Conservation (phyloP, 2,888 invertebrate genomes). For the Therioaphis trifolii region DNA sequence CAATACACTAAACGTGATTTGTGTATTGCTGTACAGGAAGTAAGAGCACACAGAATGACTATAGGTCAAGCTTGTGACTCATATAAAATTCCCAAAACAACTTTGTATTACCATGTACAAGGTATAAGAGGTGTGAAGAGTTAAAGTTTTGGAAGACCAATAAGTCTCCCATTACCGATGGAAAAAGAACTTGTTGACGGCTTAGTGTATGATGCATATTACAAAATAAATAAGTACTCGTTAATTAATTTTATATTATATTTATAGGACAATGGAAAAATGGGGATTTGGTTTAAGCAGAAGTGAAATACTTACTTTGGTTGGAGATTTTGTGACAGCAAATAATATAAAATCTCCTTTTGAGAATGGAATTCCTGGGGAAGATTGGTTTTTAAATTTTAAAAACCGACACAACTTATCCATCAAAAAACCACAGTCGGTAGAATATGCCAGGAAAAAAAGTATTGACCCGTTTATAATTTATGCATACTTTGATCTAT, state of each 20-base stretch:
- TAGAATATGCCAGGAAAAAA: too few relatives aligned
- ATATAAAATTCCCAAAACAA: too few relatives aligned
- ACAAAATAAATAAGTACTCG: background rate
- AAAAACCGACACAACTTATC: too few relatives aligned
- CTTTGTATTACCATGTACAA: background rate
- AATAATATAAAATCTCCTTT: conserved; percentile 36
- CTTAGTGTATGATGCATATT: background rate
- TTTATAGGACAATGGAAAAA: conserved; percentile 14
- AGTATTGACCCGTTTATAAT: conserved; percentile 48
- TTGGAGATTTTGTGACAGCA: conserved; percentile 6
- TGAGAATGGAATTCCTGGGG: conserved; percentile 64
- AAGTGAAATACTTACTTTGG: background rate
- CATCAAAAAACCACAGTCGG: too few relatives aligned
- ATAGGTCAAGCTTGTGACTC: too few relatives aligned
- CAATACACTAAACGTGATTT: too few relatives aligned
- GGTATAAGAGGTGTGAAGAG: conserved; percentile 10
- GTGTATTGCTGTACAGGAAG: too few relatives aligned
- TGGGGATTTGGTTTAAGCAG: conserved; percentile 41
- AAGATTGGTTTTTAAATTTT: conserved; percentile 20
- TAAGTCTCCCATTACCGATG: background rate
- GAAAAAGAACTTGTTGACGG: conserved; percentile 23
- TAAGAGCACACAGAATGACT: too few relatives aligned
- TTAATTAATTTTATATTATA: background rate
- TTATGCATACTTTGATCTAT: conserved; percentile 36
- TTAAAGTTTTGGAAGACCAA: conserved; percentile 6